Evolutionary conservation across 2,888 invertebrate genomes (phyloP).

Genomic region (Crossocerus cetratus): DNA sequence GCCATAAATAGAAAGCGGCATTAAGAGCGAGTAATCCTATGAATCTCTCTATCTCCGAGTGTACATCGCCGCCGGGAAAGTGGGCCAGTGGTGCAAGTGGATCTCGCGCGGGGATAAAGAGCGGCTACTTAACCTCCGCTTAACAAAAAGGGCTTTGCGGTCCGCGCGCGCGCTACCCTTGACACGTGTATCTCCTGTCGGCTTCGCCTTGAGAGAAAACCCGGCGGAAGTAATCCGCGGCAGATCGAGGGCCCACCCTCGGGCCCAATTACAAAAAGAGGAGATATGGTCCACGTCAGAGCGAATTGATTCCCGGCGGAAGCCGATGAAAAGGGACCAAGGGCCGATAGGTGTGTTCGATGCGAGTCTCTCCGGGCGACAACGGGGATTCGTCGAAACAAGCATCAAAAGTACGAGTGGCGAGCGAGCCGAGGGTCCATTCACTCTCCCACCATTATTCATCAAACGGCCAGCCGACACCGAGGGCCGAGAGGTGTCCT

Average conservation of each 20-base stretch:
- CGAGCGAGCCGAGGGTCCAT: too few relatives aligned
- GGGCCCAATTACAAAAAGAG: not conserved
- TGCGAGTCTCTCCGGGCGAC: too few relatives aligned
- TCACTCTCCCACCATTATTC: too few relatives aligned
- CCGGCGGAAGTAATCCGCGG: too few relatives aligned
- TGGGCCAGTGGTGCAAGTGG: slow-evolving; percentile 36
- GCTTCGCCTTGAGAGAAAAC: too few relatives aligned
- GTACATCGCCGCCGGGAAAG: slow-evolving; percentile 6
- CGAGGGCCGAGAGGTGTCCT: too few relatives aligned
- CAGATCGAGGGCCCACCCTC: not conserved
- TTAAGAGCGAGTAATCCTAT: too few relatives aligned
- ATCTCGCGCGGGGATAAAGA: slow-evolving; percentile 31
- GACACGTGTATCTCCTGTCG: slow-evolving; percentile 20
- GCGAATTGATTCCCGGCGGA: slow-evolving; percentile 11
- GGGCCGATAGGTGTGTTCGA: not conserved
- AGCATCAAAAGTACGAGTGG: too few relatives aligned
- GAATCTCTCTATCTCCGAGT: too few relatives aligned
- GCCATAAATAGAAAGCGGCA: too few relatives aligned
- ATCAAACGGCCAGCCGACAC: too few relatives aligned
- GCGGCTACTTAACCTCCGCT: slow-evolving; percentile 37
- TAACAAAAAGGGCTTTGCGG: slow-evolving; percentile 29
- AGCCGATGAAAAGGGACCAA: not conserved
- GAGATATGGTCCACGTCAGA: slow-evolving; percentile 12
- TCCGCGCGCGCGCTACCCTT: slow-evolving; percentile 28
- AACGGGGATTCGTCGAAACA: too few relatives aligned